Base-by-base conservation (phyloP, 1,140 invertebrate genomes). In the Bombus impatiens region DNA sequence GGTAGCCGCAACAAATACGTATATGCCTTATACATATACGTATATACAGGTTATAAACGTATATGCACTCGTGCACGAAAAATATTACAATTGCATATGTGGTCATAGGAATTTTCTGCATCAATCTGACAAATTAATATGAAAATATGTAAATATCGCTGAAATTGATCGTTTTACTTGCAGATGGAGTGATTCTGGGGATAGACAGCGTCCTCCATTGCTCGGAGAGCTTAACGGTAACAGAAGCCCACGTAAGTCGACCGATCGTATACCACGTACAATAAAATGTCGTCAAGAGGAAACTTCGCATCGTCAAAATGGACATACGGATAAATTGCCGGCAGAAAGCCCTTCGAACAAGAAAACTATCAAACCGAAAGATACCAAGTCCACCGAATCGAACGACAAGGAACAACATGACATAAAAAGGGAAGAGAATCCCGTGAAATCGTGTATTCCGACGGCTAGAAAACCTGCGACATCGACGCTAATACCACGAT, bases 151-250 rank as follows among this genome's bases (percentile, higher is more conserved):
- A 67, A 47, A 35, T 44, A 8, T 35, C 28, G 10, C 6, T 71
- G 6, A 75, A 10, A 2, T 22, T 32, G 13, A 1, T 67, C 32
- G 3, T 83, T 53, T 71, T 35, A 37, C 62, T 92, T 93, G 9
- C 90, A 95, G 94, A 92, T 94, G 94, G 94, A 95, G 89, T 94
- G 94, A 94, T 84, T 91, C 93, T 67, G 92, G 91, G 92, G 91
- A 92, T 84, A 91, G 89, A 83, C 92, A 91, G 71, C 91, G 89
- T 71, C 87, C 91, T 75, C 87, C 89, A 57, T 75, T 90, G 74
- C 86, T 89, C 86, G 88, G 86, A 72, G 93, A 93, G 78, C 77
- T 87, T 84, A 92, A 91, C 32, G 76, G 82, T 47, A 86, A 78
- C 76, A 92, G 92, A 68, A 91, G 87, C 79, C 79, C 78, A 77